Evolutionary conservation across 1,140 invertebrate species (phyloP), one percentile per base, ranked within the genome.

Genomic region (Tetramorium simillimum): DNA sequence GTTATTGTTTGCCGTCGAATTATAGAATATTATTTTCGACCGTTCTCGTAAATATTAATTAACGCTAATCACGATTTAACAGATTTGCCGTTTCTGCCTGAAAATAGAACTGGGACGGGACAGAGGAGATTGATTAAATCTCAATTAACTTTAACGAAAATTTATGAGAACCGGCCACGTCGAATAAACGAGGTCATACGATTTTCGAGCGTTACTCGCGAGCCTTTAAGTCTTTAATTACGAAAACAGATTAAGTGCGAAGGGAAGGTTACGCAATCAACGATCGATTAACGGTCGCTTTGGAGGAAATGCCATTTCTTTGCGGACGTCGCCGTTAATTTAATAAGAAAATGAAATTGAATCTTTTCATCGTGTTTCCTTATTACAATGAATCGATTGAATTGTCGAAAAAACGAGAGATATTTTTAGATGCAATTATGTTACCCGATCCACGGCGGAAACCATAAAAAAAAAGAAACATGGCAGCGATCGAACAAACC

Each of bases 391-490:
- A 69, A 9, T 33, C 51, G 18, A 82, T 72, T 56, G 1, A 51
- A 82, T 60, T 73, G 12, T 18, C 5, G 7, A 28, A 37, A 24
- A 37, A 28, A 40, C 9, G 3, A 60, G 24, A 46, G 33, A 24
- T 33, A 75, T 53, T 46, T 73, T 60, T 51, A 28, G 49, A 84
- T 21, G 37, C 40, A 49, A 84, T 82, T 56, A 56, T 18, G 72
- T 60, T 72, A 40, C 14, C 21, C 62, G 7, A 37, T 24, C 10
- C 28, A 24, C 78, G 76, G 62, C 43, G 60, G 89, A 91, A 91
- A 86, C 89, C 90, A 62, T 86, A 92, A 37, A 46, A 85, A 81
- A 70, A 49, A 63, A 53, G n/a, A n/a, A n/a, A n/a, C n/a, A 53
- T 53, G 46, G 28, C 82, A 60, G 28, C 43, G 63, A 70, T 85